Conservation (phyloP, 2,888 invertebrate genomes). For the Drosophila macrospina region DNA sequence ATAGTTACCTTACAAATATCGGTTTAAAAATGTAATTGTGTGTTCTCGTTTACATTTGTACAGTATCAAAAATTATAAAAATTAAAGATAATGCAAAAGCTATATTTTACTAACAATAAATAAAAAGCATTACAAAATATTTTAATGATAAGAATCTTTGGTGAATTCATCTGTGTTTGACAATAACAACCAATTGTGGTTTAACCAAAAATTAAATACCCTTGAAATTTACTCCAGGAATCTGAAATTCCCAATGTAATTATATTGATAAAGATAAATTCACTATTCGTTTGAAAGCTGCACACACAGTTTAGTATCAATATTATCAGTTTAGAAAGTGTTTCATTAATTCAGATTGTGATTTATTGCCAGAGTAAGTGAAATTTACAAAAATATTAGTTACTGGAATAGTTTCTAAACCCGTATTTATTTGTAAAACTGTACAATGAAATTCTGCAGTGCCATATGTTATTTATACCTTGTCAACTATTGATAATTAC, state of each 20-base stretch:
- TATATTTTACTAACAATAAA: not conserved
- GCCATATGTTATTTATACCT: conserved; percentile 30
- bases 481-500: conserved; percentile 51
- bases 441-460: conserved; percentile 59
- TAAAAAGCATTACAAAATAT: not conserved
- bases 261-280: not conserved
- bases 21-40: not conserved
- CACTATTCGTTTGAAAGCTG: too few species aligned
- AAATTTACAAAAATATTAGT: conserved; percentile 12
- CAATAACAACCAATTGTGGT: too few species aligned
- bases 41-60: not conserved
- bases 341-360: not conserved
- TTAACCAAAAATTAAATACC: too few species aligned
- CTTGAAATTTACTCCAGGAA: too few species aligned
- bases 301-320: too few species aligned
- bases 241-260: not conserved
- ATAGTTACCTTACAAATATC: not conserved
- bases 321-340: not conserved
- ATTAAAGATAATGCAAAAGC: not conserved
- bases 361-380: conserved; percentile 14
- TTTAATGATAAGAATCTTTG: not conserved
- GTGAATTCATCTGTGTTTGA: too few species aligned
- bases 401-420: conserved; percentile 39
- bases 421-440: conserved; percentile 69
- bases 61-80: not conserved